Evolutionary conservation across 2,888 invertebrate species (phyloP).

Genomic region (Cyrtodaria siliqua): DNA sequence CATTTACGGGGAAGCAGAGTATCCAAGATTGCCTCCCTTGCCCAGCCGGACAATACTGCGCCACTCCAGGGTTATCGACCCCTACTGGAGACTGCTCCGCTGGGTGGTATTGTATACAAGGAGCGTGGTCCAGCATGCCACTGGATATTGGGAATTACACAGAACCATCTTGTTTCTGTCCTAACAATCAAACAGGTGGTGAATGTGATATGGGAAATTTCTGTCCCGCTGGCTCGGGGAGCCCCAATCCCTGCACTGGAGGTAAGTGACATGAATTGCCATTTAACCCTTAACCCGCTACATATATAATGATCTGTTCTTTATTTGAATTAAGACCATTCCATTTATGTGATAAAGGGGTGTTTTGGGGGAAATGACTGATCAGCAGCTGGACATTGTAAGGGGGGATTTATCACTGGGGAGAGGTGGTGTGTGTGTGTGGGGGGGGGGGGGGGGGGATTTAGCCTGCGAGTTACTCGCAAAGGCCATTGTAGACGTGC

Average conservation of each 20-base stretch:
- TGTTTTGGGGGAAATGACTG: too few species aligned
- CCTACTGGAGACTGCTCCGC: conserved; percentile 76
- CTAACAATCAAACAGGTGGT: conserved; percentile 81
- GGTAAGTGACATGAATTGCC: too few species aligned
- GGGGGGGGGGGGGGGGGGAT: too few species aligned
- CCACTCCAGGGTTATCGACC: conserved; percentile 70
- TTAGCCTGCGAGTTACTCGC: too few species aligned
- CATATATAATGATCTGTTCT: too few species aligned
- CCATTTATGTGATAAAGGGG: too few species aligned
- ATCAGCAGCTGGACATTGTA: too few species aligned
- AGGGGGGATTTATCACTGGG: too few species aligned
- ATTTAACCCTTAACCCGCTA: too few species aligned
- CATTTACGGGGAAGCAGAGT: conserved; percentile 71
- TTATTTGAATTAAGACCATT: too few species aligned
- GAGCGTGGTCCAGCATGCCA: conserved; percentile 80
- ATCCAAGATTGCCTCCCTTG: conserved; percentile 80
- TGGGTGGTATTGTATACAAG: conserved; percentile 84
- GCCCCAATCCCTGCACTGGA: conserved; percentile 77
- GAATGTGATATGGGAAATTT: conserved; percentile 80
- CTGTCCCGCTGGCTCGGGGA: conserved; percentile 82
- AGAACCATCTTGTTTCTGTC: conserved; percentile 77
- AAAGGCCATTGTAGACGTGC: too few species aligned
- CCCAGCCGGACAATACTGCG: conserved; percentile 82
- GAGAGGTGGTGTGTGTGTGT: too few species aligned
- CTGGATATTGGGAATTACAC: conserved; percentile 79